A percentile compares a stretch with the other conserved stretches of the same genome.
phyloP scores from a whole-genome alignment of 2,113 vertebrate genomes.

The Upupa epops region DNA sequence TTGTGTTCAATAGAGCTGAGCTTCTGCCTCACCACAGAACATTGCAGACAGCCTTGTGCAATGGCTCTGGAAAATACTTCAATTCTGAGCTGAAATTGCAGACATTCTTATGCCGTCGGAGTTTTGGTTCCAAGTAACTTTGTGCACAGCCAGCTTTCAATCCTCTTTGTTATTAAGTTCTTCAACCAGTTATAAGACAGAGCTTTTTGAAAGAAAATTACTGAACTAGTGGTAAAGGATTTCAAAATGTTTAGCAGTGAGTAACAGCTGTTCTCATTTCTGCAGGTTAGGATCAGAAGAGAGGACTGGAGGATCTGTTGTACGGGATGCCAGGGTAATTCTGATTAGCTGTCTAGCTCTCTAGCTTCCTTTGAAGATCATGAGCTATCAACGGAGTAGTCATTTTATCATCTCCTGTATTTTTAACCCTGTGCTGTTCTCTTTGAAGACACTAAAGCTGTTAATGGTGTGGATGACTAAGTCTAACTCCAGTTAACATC shows the following conservation, averaged over 20 bases:
- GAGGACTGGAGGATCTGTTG: neutral
- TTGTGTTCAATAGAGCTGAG: neutral
- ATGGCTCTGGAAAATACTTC: neutral
- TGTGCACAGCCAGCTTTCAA: neutral
- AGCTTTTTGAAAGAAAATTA: neutral
- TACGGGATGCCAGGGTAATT: constrained; percentile 5
- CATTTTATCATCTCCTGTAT: neutral
- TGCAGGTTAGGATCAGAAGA: constrained; percentile 3
- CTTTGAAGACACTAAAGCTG: constrained; percentile 11
- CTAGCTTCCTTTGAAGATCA: constrained; percentile 14
- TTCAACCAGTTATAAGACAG: neutral
- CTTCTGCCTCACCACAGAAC: neutral
- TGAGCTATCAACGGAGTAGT: neutral
- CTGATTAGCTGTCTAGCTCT: neutral
- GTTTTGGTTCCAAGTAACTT: neutral
- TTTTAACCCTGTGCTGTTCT: neutral
- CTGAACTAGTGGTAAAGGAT: neutral
- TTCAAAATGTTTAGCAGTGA: neutral
- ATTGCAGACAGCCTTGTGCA: neutral
- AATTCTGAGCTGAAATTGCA: neutral
- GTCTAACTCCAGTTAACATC: neutral
- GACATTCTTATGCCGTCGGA: neutral
- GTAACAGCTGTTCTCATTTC: neutral
- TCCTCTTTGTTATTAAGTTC: neutral
- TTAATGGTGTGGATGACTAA: neutral